A percentile compares a stretch with the other conserved stretches of the same genome.
phyloP scores from a whole-genome alignment of 2,113 vertebrate genomes.

The Syrrhaptes paradoxus region DNA sequence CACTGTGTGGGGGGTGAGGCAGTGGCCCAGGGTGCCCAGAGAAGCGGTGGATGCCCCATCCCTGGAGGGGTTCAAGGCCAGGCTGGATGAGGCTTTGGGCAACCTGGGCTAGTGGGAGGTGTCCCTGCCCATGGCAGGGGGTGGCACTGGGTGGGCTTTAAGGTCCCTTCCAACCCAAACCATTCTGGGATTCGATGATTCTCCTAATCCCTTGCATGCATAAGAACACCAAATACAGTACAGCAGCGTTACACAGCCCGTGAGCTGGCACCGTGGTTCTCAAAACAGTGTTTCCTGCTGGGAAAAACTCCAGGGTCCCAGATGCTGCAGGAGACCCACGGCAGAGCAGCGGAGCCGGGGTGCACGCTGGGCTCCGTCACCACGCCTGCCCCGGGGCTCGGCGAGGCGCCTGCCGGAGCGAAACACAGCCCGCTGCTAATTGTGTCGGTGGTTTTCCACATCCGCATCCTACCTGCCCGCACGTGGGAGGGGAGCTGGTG shows the following conservation, averaged over 20 bases:
- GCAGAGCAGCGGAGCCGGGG: fast-evolving
- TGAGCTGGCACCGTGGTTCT: fast-evolving
- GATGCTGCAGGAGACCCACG: fast-evolving
- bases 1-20: no score
- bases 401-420: not conserved
- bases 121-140: no score
- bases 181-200: not conserved
- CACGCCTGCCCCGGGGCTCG: fast-evolving
- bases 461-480: not conserved
- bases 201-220: fast-evolving
- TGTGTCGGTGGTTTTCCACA: not conserved
- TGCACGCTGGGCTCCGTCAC: fast-evolving
- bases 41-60: no score
- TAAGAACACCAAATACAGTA: fast-evolving
- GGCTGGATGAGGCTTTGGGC: no score
- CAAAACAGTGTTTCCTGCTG: not conserved
- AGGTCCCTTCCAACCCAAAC: no score
- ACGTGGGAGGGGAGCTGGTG: not conserved
- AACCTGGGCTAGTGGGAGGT: no score
- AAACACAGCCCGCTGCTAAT: not conserved
- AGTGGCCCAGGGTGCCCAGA: no score
- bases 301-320: fast-evolving
- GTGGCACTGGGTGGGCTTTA: no score
- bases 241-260: fast-evolving
- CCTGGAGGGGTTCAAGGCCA: no score